Conservation (phyloP, 2,797 vertebrate species). For the Lutjanus campechanus region DNA sequence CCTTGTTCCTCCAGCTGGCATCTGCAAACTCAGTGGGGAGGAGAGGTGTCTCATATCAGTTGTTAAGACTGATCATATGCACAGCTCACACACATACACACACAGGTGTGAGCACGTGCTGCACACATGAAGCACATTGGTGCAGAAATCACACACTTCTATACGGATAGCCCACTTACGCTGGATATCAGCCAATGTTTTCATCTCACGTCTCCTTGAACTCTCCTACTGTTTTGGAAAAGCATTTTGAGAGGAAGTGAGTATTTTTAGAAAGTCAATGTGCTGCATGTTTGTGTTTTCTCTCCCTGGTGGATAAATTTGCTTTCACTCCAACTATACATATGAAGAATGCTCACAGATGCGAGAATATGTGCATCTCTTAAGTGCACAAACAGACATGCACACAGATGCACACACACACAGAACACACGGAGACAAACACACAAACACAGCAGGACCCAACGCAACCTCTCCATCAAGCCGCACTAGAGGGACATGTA, state of each 20-base stretch:
- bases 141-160: slow-evolving; percentile 40
- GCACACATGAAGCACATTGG: slow-evolving; percentile 21
- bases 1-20: slow-evolving; percentile 77
- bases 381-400: slow-evolving; percentile 35
- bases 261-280: slow-evolving; percentile 74
- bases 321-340: slow-evolving; percentile 61
- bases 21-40: slow-evolving; percentile 77
- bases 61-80: slow-evolving; percentile 60
- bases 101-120: slow-evolving; percentile 7
- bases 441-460: slow-evolving; percentile 60
- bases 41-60: slow-evolving; percentile 68
- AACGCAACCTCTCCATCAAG: slow-evolving; percentile 66
- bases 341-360: slow-evolving; percentile 61
- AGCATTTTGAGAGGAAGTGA: slow-evolving; percentile 58
- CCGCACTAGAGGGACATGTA: slow-evolving; percentile 64
- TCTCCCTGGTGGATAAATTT: slow-evolving; percentile 65
- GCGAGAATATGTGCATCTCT: slow-evolving; percentile 49
- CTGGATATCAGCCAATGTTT: slow-evolving; percentile 69
- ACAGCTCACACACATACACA: slow-evolving; percentile 15
- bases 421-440: slow-evolving; percentile 14
- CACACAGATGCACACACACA: not conserved
- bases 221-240: slow-evolving; percentile 59
- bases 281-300: slow-evolving; percentile 62
- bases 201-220: slow-evolving; percentile 66
- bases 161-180: slow-evolving; percentile 45